Base-by-base conservation (phyloP, 2,113 vertebrate genomes). In the Myiozetetes cayanensis region DNA sequence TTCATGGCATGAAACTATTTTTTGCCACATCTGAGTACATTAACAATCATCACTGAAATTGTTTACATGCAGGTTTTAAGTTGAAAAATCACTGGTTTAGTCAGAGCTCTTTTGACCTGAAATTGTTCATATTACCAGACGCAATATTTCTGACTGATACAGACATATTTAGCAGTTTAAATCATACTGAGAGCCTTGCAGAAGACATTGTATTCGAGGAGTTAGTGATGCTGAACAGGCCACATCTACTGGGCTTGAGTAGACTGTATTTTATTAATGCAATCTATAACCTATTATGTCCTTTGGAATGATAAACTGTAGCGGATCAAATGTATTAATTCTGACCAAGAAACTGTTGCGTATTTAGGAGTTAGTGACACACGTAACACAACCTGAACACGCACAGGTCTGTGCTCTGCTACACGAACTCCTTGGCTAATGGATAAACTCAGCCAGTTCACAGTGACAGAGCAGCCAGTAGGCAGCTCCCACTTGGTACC, bases 341-440 rank as follows among this genome's bases (percentile, higher is more conserved):
- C 39, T 79, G 47, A 59, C 7, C 12, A 74, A 50, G 10, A 58
- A 10, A 41, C 23, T 3, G 3, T 2, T 49, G 19, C 16, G 61
- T 2, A 4, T 41, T 82, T 37, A 49, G 14, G 41, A 59, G 19
- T 41, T 37, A 30, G 21, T 30, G 28, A 78, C 19, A 9, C 33
- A 79, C 0, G 0, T 6, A 71, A 78, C 31, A 62, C 18, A 25
- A 63, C 3, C 25, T 5, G 9, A 46, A 24, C 0, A 86, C 35
- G 39, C 9, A 76, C 13, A 66, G 16, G 37, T 20, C 25, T 46
- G 17, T 50, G 39, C 21, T 44, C 14, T 30, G 17, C 31, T n/a
- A 49, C 53, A 65, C 12, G 65, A 83, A 47, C 43, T 66, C 65
- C 22, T 37, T 37, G 28, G 27, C 44, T 70, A 33, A 17, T 56